Evolutionary conservation across 2,797 vertebrate species (phyloP).

Genomic region (Psittacula derbiana): DNA sequence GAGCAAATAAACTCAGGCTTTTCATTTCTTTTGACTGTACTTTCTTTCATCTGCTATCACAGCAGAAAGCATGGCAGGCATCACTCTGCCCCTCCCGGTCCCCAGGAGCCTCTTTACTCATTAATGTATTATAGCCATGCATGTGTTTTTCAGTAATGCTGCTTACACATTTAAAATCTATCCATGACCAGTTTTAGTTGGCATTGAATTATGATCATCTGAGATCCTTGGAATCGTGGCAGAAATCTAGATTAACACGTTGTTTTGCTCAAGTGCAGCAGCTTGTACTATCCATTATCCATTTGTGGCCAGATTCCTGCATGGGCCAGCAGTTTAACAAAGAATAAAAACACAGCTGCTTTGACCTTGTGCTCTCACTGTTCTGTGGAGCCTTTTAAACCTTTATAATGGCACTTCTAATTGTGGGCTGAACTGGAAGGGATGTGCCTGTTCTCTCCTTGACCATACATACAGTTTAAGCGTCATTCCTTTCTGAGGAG

Average conservation of each 20-base stretch:
- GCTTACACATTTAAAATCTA: neutral
- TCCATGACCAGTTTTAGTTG: neutral
- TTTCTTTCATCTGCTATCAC: neutral
- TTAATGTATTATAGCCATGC: accelerated
- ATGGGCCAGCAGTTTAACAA: neutral
- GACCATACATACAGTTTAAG: neutral
- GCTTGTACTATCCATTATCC: neutral
- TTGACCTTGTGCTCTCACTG: neutral
- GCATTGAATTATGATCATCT: neutral
- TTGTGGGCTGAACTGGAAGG: neutral
- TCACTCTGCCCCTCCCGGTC: accelerated
- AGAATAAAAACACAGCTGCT: neutral
- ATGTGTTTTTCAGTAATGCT: neutral
- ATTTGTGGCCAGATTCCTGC: neutral
- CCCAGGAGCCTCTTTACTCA: neutral
- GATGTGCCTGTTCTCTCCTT: neutral
- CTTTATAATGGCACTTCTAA: neutral
- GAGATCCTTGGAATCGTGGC: neutral
- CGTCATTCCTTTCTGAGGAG: neutral
- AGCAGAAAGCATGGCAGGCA: neutral
- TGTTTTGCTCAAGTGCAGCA: neutral
- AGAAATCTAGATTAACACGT: neutral
- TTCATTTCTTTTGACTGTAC: neutral
- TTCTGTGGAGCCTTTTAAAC: neutral
- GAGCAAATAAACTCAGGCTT: neutral